Evolutionary conservation across 2,797 vertebrate genomes (phyloP), one percentile per base, ranked within the genome.

Genomic region (Ptychadena robeensis): DNA sequence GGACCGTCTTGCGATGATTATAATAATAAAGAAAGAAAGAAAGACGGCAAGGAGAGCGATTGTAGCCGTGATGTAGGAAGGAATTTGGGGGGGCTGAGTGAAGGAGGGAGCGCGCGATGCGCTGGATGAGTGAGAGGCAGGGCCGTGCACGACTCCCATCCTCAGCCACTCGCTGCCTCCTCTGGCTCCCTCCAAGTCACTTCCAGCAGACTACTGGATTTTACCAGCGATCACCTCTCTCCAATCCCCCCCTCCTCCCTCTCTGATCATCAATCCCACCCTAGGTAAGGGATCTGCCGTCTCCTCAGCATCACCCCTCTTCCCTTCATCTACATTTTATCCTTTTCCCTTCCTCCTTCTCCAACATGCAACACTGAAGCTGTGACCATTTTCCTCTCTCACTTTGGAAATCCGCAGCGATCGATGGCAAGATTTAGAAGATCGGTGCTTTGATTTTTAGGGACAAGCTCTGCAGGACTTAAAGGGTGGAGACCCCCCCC

Each of bases 81-180:
- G 82, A 87, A 93, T 92, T 86, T 79, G 89, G 89, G 89, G 37
- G 87, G 93, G 93, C 89, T 85, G 81, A 87, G 65, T 67, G 85
- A 87, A 82, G 90, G 87, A 87, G 59, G 79, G 90, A 91, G 92
- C 89, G 90, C 14, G 92, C 89, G 88, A 91, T 88, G 93, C 92
- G 91, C 88, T 92, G 92, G 93, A 93, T 95, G 94, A 93, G 91
- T 44, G 91, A 85, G 88, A 86, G 88, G 88, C 88, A 80, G 88
- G 73, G 89, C 87, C 83, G 91, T 93, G 93, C 93, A 94, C 93
- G 96, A 91, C 87, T 86, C 89, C 90, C 88, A 87, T 90, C 92
- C 90, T 90, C 92, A 79, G 70, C 74, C 77, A 59, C 80, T 64
- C 93, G 90, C 90, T 88, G 89, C 89, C 90, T 95, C 92, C 92